These are phyloP conservation scores for Ceratotherium simum DNA, from an alignment of 2,113 vertebrate genomes.

Conservation along the genomic window DNA sequence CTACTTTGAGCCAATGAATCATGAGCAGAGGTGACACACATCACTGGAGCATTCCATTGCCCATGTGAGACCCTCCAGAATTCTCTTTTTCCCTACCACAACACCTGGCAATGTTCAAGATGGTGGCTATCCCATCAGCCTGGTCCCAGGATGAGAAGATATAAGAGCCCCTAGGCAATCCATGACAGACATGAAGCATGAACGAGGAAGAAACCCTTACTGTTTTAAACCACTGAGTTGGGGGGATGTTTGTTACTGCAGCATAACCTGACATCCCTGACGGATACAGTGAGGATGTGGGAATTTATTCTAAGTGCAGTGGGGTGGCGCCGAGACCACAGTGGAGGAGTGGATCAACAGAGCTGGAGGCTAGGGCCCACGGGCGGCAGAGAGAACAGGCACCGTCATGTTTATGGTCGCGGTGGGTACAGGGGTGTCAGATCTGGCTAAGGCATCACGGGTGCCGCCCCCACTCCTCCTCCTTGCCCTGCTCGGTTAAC, in stretches of 20 bases:
- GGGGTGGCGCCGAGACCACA: not conserved
- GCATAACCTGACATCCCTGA: not conserved
- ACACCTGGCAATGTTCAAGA: not conserved
- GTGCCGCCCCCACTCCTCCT: not conserved
- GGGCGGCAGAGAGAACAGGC: not conserved
- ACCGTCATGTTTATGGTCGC: not conserved
- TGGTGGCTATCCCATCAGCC: not conserved
- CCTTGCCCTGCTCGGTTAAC: not conserved
- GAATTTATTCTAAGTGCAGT: not conserved
- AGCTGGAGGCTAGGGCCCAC: not conserved
- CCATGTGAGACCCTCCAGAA: not conserved
- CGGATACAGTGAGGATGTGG: not conserved
- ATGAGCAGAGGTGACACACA: not conserved
- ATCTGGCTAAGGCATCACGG: not conserved
- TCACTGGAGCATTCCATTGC: not conserved
- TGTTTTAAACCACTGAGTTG: not conserved
- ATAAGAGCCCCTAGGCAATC: not conserved
- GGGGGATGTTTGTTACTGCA: not conserved
- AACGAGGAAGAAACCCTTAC: not conserved
- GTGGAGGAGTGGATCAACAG: not conserved
- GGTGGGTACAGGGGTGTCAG: not conserved
- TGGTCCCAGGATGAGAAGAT: not conserved
- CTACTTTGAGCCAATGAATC: not conserved
- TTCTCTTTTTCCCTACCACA: not conserved
- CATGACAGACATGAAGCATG: accelerated